These are phyloP conservation scores for Zingel zingel DNA, from an alignment of 2,113 vertebrate genomes.

Conservation along the genomic window DNA sequence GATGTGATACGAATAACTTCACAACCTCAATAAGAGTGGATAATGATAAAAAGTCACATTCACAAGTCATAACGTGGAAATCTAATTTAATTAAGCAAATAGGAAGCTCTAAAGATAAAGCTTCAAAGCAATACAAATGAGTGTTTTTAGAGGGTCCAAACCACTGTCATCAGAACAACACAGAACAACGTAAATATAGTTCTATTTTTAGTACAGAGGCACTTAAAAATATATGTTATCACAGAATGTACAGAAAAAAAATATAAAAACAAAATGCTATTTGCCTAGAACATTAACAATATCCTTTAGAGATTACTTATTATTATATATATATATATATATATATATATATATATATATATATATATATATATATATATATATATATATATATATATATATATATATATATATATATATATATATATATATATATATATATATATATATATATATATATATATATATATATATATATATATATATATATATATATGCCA, in stretches of 20 bases:
- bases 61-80: constrained; percentile 1
- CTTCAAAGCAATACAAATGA: constrained; percentile 24
- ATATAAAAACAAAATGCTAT: background rate
- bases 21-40: constrained; percentile 8
- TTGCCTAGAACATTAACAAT: background rate
- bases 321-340: too few relatives aligned
- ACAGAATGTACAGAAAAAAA: background rate
- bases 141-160: background rate
- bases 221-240: background rate
- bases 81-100: constrained; percentile 20
- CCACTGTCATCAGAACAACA: background rate
- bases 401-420: too few relatives aligned
- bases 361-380: too few relatives aligned
- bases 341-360: too few relatives aligned
- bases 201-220: background rate
- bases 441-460: too few relatives aligned
- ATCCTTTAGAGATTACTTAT: background rate
- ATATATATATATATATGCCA: too few relatives aligned
- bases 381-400: too few relatives aligned
- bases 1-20: constrained; percentile 26
- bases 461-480: too few relatives aligned
- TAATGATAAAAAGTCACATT: constrained; percentile 33
- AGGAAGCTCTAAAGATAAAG: constrained; percentile 20
- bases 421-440: too few relatives aligned
- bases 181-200: background rate